Evolutionary conservation across 2,113 vertebrate genomes (phyloP).

Genomic region (Trogon surrucura): DNA sequence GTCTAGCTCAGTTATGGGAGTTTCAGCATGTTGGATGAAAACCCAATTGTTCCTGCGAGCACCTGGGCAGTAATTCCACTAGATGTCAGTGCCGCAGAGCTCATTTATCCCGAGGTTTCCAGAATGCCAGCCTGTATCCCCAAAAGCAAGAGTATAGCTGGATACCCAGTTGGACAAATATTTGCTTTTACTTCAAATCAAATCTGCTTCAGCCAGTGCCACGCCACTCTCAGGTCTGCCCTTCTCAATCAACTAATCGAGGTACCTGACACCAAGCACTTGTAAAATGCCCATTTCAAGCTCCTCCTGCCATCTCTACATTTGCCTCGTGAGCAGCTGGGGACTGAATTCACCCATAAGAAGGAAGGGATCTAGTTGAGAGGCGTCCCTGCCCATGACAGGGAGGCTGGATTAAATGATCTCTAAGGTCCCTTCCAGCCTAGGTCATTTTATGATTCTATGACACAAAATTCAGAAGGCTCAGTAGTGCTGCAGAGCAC

Average conservation of each 20-base stretch:
- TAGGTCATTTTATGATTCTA: no score
- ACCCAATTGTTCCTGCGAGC: neutral
- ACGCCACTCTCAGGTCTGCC: neutral
- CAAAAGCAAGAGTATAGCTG: neutral
- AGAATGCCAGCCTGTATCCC: neutral
- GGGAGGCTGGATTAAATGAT: no score
- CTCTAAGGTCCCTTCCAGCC: no score
- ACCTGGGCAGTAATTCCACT: slow-evolving; percentile 12
- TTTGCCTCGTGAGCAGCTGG: neutral
- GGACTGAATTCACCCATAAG: neutral
- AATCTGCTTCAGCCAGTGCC: neutral
- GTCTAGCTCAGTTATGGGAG: neutral
- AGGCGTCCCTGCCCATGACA: no score
- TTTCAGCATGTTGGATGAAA: neutral
- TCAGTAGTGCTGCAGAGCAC: neutral
- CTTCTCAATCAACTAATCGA: neutral
- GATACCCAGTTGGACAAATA: neutral
- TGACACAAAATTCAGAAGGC: neutral
- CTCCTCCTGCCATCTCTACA: neutral
- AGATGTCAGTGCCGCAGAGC: slow-evolving; percentile 65
- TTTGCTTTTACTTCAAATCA: neutral
- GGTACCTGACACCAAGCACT: neutral
- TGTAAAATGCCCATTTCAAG: fast-evolving
- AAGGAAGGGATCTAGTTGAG: neutral
- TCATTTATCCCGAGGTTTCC: neutral